A percentile compares a stretch with the other conserved stretches of the same genome.
phyloP scores from a whole-genome alignment of 2,797 vertebrate species.

The Sebastes baramenuke region DNA sequence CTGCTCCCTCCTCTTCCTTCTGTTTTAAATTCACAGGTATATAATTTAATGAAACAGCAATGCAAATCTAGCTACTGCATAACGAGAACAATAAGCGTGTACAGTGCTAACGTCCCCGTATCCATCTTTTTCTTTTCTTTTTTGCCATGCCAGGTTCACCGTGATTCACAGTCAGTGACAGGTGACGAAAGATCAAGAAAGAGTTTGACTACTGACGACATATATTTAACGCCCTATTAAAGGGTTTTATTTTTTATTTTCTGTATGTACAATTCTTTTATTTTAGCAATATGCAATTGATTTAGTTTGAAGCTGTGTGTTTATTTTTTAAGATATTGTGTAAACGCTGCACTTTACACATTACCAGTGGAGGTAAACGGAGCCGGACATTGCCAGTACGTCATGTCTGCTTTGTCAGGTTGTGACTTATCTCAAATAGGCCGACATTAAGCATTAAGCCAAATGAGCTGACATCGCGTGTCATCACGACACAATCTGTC shows the following conservation, averaged over 20 bases:
- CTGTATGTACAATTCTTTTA: conserved; percentile 48
- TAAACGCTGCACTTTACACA: conserved; percentile 79
- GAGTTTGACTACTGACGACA: conserved; percentile 57
- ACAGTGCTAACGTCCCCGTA: not conserved
- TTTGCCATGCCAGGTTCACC: conserved; percentile 43
- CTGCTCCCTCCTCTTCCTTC: conserved; percentile 21
- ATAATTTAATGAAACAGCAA: conserved; percentile 20
- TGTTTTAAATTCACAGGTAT: conserved; percentile 13
- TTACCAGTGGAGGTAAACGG: conserved; percentile 49
- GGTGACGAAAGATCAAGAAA: conserved; percentile 41
- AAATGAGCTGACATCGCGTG: conserved; percentile 50
- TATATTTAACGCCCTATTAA: conserved; percentile 48
- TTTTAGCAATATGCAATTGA: conserved; percentile 57
- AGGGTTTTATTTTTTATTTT: conserved; percentile 48
- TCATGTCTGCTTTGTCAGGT: conserved; percentile 17
- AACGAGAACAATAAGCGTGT: conserved; percentile 10
- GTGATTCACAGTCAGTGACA: conserved; percentile 30
- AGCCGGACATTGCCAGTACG: not conserved
- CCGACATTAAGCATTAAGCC: conserved; percentile 52
- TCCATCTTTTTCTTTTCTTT: conserved; percentile 9
- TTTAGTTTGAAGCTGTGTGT: conserved; percentile 41
- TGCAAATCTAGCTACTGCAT: conserved; percentile 23
- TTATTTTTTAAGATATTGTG: conserved; percentile 54
- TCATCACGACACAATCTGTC: conserved; percentile 16
- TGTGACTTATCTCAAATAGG: conserved; percentile 29